A percentile compares a stretch with the other conserved stretches of the same genome.
Evolutionary conservation across 2,113 vertebrate species (phyloP).

Genomic region (Heloderma charlesbogerti): DNA sequence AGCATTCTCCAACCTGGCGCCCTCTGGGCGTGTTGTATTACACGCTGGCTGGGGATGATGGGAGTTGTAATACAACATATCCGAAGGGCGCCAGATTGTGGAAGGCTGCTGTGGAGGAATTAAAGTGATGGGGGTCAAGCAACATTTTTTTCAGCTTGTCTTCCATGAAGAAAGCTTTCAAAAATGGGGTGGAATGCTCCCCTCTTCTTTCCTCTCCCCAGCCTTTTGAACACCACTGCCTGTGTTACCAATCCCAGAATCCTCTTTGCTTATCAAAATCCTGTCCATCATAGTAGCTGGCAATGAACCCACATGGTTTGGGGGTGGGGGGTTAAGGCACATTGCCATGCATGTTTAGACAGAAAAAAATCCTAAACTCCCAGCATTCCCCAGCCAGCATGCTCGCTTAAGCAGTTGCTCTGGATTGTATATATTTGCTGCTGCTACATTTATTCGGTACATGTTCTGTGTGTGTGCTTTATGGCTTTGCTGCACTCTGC

Average conservation of each 20-base stretch:
- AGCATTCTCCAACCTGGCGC: neutral
- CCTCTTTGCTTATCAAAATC: neutral
- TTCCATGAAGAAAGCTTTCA: neutral
- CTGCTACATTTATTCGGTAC: neutral
- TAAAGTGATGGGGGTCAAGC: neutral
- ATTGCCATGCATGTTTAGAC: too few species aligned
- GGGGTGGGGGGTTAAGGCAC: too few species aligned
- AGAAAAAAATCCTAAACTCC: too few species aligned
- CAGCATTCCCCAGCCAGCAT: too few species aligned
- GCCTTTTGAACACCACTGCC: neutral
- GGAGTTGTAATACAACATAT: neutral
- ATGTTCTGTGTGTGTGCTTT: neutral
- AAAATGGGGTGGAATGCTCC: neutral
- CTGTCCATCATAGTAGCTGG: neutral
- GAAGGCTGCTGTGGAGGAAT: neutral
- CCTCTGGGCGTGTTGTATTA: neutral
- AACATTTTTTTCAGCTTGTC: neutral
- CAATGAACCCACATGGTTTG: neutral
- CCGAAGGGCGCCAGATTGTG: neutral
- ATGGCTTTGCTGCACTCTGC: neutral
- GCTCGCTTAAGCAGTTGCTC: neutral
- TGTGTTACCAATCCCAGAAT: neutral
- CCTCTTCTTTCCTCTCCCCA: neutral
- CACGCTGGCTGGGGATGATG: neutral
- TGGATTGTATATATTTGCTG: neutral